Evolutionary conservation across 2,113 vertebrate genomes (phyloP).

Genomic region (Morone chrysops): DNA sequence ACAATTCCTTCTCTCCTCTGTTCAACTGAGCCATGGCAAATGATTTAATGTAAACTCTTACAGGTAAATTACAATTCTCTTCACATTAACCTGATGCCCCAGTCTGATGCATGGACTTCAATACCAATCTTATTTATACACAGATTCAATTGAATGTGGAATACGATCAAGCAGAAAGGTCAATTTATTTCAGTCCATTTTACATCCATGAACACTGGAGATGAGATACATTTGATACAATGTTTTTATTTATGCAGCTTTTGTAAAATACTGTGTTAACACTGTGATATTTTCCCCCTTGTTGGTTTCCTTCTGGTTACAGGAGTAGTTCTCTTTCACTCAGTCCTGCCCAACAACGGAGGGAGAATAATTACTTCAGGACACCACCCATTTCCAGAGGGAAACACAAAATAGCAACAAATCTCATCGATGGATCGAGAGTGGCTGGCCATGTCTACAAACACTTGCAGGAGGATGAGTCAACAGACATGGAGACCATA

Average conservation of each 20-base stretch:
- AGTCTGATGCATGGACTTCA: conserved; percentile 1
- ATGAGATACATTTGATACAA: conserved; percentile 22
- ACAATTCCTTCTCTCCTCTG: neutral
- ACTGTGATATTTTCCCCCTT: neutral
- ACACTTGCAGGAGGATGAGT: conserved; percentile 92
- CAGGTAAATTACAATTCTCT: conserved; percentile 38
- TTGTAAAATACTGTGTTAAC: conserved; percentile 1
- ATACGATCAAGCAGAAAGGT: conserved; percentile 34
- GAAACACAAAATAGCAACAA: conserved; percentile 80
- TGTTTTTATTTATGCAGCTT: conserved; percentile 2
- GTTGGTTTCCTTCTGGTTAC: conserved; percentile 45
- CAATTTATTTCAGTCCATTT: conserved; percentile 20
- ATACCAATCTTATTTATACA: neutral
- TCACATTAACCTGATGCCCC: conserved; percentile 1
- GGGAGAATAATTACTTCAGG: conserved; percentile 86
- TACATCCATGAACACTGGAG: conserved; percentile 24
- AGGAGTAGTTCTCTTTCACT: conserved; percentile 92
- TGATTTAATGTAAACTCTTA: conserved; percentile 20
- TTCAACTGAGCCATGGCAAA: conserved; percentile 22
- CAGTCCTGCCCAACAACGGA: conserved; percentile 88
- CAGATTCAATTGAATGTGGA: conserved; percentile 2
- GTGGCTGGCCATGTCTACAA: conserved; percentile 88
- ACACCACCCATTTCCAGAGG: conserved; percentile 91
- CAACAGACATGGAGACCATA: conserved; percentile 88
- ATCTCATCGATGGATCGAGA: conserved; percentile 85